These are phyloP conservation scores for Ophraella communa DNA, from an alignment of 2,888 invertebrate species.

Conservation along the genomic window DNA sequence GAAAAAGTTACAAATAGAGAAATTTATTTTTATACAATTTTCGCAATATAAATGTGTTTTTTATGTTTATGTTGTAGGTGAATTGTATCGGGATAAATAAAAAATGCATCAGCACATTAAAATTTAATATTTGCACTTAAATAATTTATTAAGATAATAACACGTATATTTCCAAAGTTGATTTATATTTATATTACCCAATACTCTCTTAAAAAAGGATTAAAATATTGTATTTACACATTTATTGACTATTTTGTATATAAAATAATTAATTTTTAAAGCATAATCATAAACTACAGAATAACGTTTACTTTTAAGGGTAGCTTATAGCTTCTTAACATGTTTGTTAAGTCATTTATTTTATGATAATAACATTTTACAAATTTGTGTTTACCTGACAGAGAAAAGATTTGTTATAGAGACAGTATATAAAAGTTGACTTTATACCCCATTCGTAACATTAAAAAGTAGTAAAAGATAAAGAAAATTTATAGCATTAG, in stretches of 20 bases:
- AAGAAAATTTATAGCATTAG: background rate
- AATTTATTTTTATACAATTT: constrained; percentile 20
- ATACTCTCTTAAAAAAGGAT: too few species aligned
- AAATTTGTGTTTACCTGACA: background rate
- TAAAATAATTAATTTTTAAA: too few species aligned
- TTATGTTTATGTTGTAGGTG: background rate
- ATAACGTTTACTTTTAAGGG: constrained; percentile 17
- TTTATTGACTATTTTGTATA: too few species aligned
- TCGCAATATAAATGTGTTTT: constrained; percentile 2
- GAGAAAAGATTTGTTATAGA: background rate
- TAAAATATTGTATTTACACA: too few species aligned
- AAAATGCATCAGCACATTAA: too few species aligned
- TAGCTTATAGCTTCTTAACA: constrained; percentile 9
- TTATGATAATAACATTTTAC: constrained; percentile 6
- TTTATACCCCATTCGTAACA: background rate
- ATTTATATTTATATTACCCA: too few species aligned
- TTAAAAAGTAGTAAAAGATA: background rate
- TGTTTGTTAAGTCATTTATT: constrained; percentile 20
- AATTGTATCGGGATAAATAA: background rate
- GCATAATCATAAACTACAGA: constrained; percentile 10
- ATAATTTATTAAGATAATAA: too few species aligned
- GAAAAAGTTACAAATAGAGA: constrained; percentile 28
- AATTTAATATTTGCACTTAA: too few species aligned
- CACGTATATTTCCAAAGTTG: too few species aligned
- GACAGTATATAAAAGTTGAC: background rate